Percentiles rank a stretch among this genome's conserved stretches.
Evolutionary conservation across 92 coral and sea anemone genomes (phyloP).

Genomic region (Phenganax stokvisi): DNA sequence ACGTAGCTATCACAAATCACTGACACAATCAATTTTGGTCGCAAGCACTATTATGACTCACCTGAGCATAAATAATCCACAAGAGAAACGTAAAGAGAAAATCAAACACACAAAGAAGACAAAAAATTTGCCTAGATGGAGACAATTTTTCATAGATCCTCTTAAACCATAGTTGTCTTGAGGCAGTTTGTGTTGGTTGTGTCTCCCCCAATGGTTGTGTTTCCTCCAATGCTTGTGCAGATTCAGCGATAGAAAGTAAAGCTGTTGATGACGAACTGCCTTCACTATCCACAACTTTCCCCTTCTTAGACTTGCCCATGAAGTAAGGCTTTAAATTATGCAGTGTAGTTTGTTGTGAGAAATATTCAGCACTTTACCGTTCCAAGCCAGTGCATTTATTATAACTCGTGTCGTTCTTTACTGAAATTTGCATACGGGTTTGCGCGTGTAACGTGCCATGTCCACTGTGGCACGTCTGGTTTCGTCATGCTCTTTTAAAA

Average conservation of each 20-base stretch:
- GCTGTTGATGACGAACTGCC: constrained; percentile 12
- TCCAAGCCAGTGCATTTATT: constrained; percentile 25
- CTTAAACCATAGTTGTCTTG: background rate
- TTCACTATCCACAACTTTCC: background rate
- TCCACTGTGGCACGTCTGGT: too few species aligned
- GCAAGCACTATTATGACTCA: constrained; percentile 29
- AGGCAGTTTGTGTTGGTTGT: background rate
- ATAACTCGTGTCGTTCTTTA: background rate
- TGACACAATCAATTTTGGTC: too few species aligned
- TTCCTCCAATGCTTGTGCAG: background rate
- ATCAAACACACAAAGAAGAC: constrained; percentile 76
- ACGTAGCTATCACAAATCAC: too few species aligned
- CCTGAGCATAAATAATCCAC: constrained; percentile 94
- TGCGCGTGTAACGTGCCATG: background rate
- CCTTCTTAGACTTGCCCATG: constrained; percentile 3
- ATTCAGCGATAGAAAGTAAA: background rate
- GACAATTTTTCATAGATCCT: constrained; percentile 43
- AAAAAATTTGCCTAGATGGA: constrained; percentile 80
- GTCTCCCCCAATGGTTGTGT: background rate
- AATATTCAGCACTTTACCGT: constrained; percentile 3
- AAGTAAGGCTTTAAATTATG: background rate
- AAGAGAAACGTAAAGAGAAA: constrained; percentile 71
- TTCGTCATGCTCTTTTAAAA: background rate
- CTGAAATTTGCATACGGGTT: constrained; percentile 10
- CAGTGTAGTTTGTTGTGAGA: constrained; percentile 7